Percentiles rank a stretch among this genome's conserved stretches.
Conservation (phyloP, 2,888 invertebrate species). For the Philonicus albiceps region DNA sequence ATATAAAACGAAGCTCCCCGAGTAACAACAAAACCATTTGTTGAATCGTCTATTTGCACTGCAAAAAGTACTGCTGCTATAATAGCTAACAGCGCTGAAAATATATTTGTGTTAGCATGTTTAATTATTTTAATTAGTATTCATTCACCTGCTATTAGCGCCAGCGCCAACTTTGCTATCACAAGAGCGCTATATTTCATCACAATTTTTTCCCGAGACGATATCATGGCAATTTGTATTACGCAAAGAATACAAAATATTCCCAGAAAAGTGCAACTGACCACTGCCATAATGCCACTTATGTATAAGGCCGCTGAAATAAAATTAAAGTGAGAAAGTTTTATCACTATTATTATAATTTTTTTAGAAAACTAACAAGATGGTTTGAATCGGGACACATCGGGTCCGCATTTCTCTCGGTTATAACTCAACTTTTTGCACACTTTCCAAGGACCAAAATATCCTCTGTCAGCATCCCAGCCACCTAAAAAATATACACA, state of each 20-base stretch:
- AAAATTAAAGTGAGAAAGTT: constrained; percentile 43
- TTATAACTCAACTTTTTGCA: constrained; percentile 84
- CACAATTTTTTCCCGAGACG: constrained; percentile 81
- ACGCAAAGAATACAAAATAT: constrained; percentile 81
- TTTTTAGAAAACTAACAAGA: constrained; percentile 68
- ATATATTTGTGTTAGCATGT: not conserved
- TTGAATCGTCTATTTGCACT: constrained; percentile 82
- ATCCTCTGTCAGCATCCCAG: constrained; percentile 77
- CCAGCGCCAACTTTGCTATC: constrained; percentile 79
- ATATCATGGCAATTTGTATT: constrained; percentile 86
- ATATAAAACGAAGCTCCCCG: constrained; percentile 88
- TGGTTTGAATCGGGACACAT: constrained; percentile 79
- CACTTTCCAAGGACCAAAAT: constrained; percentile 88
- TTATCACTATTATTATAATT: not conserved
- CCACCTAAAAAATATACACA: constrained; percentile 72
- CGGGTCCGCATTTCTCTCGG: constrained; percentile 82
- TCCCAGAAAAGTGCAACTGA: constrained; percentile 76
- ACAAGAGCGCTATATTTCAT: constrained; percentile 80
- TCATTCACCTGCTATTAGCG: constrained; percentile 74
- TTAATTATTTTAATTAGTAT: not conserved
- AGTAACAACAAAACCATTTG: constrained; percentile 75
- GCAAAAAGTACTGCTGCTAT: constrained; percentile 85
- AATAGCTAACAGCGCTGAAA: constrained; percentile 78
- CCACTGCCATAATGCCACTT: constrained; percentile 80
- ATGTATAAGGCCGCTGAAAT: constrained; percentile 80